A percentile compares a stretch with the other conserved stretches of the same genome.
phyloP scores from a whole-genome alignment of 1,140 invertebrate genomes.

The Aplysia californica region DNA sequence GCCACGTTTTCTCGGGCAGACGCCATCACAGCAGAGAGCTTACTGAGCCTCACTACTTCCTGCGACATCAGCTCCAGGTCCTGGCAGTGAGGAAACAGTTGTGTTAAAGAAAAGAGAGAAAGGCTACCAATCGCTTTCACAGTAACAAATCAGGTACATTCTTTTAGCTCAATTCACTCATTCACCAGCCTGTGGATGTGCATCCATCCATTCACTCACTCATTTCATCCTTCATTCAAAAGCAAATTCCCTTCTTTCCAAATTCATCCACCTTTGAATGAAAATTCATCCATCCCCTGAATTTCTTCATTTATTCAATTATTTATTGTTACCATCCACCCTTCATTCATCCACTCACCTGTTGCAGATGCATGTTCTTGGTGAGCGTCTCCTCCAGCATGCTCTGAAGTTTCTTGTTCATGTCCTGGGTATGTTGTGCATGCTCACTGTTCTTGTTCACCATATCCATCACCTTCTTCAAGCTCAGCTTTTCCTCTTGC shows the following conservation, averaged over 20 bases:
- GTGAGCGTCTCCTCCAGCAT: constrained; percentile 73
- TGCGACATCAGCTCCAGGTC: constrained; percentile 67
- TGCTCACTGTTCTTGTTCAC: constrained; percentile 67
- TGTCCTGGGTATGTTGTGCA: constrained; percentile 65
- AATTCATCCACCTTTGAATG: too few relatives aligned
- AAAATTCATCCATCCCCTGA: not conserved
- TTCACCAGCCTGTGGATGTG: too few relatives aligned
- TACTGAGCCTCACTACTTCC: constrained; percentile 63
- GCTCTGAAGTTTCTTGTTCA: constrained; percentile 67
- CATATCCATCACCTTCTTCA: constrained; percentile 69
- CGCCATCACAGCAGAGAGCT: constrained; percentile 25
- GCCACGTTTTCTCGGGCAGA: too few relatives aligned
- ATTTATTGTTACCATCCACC: not conserved
- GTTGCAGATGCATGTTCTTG: constrained; percentile 74
- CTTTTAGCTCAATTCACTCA: too few relatives aligned
- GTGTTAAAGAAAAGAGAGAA: too few relatives aligned
- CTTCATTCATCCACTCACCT: constrained; percentile 52
- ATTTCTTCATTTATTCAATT: not conserved
- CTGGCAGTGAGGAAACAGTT: constrained; percentile 35
- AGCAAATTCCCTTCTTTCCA: too few relatives aligned
- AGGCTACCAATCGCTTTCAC: too few relatives aligned
- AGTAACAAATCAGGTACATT: too few relatives aligned
- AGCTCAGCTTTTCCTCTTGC: constrained; percentile 64
- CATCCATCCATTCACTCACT: too few relatives aligned
- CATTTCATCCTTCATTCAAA: too few relatives aligned